Conservation (phyloP, 2,113 vertebrate genomes). For the Prolemur simus region DNA sequence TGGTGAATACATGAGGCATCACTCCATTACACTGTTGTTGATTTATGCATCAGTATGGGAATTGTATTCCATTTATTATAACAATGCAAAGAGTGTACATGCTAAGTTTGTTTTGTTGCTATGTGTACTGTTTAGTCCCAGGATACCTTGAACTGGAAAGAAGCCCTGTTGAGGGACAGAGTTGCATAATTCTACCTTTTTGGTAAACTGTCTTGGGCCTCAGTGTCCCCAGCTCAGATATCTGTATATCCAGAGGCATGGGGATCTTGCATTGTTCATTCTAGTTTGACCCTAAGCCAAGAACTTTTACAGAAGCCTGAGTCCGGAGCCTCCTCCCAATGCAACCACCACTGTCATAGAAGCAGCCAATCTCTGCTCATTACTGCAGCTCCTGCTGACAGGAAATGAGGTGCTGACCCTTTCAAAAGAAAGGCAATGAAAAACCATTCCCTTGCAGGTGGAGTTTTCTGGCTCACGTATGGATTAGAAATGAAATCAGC, state of each 20-base stretch:
- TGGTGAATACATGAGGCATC: conserved; percentile 54
- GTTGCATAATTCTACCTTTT: conserved; percentile 59
- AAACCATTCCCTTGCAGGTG: conserved; percentile 64
- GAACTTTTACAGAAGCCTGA: conserved; percentile 54
- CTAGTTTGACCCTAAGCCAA: conserved; percentile 56
- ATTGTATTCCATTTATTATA: not conserved
- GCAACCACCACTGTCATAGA: not conserved
- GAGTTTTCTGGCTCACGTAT: conserved; percentile 55
- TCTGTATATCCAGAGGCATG: not conserved
- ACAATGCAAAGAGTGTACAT: conserved; percentile 24
- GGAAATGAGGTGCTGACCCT: conserved; percentile 32
- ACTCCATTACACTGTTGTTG: not conserved
- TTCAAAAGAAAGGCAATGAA: conserved; percentile 34
- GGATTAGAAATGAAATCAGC: conserved; percentile 64
- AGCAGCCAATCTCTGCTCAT: not conserved
- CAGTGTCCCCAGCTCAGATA: conserved; percentile 37
- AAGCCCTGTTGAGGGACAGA: conserved; percentile 33
- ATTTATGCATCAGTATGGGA: conserved; percentile 22
- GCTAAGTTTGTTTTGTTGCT: conserved; percentile 69
- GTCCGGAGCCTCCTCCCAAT: not conserved
- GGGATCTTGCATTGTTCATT: conserved; percentile 16
- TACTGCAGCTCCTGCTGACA: conserved; percentile 44
- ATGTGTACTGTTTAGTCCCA: conserved; percentile 62
- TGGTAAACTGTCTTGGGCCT: conserved; percentile 53
- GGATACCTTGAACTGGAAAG: conserved; percentile 52